Evolutionary conservation across 2,888 invertebrate species (phyloP), one percentile per base, ranked within the genome.

Genomic region (Cataglyphis albicans): DNA sequence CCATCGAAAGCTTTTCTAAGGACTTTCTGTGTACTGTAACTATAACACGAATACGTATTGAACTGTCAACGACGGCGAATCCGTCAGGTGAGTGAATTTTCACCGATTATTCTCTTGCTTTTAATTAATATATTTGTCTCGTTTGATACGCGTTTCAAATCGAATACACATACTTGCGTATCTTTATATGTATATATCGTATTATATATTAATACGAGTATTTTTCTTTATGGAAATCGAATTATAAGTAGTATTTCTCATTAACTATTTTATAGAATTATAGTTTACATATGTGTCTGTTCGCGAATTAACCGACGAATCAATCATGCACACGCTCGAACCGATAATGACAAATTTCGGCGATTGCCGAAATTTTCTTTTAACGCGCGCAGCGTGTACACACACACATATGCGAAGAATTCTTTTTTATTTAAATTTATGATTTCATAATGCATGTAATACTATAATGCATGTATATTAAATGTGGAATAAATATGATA

Each of bases 301-400:
- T n/a, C 32, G 18, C 44, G 48, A 21, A 75, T 75, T 75, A 76
- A 67, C 67, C 41, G 68, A 76, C 57, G 57, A 76, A 68, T 76
- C 68, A 76, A 76, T 68, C 55, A 76, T 76, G 76, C 76, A 57
- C 38, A n/a, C 74, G 41, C 10, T 29, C 29, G 29, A 48, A n/a
- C 21, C 21, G 35, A 78, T 68, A 68, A 68, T 41, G 29, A 29
- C 41, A n/a, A 41, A 57, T 41, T 21, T 21, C 21, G 21, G 57
- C 15, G 32, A 44, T 57, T 25, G 21, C 29, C 25, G 68, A 68
- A 21, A 21, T 21, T 21, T 38, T 55, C 21, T 55, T 76, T 59
- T 38, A 25, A 59, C 29, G 29, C 18, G 21, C 6, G 10, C 4
- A 25, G 10, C 3, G 6, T 4, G 10, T 29, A 15, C 76, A 4